These are phyloP conservation scores for Volucella inanis DNA, from an alignment of 2,888 invertebrate species.

Conservation along the genomic window DNA sequence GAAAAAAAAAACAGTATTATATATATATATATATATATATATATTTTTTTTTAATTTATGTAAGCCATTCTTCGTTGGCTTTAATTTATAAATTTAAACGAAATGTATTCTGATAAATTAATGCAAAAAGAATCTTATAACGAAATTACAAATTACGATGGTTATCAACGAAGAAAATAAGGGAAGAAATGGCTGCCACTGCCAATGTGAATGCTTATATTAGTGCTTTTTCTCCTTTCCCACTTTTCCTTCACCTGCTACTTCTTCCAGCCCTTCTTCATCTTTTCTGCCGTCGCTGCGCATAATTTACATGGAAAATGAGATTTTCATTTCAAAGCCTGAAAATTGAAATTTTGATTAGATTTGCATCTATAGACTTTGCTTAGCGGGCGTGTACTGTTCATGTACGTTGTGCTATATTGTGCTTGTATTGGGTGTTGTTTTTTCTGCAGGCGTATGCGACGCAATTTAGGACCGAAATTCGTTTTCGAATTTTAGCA, in stretches of 20 bases:
- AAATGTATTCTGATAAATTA: conserved; percentile 64
- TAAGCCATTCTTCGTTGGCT: conserved; percentile 54
- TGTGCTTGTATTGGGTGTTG: conserved; percentile 23
- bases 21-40: too few species aligned
- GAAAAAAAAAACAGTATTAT: conserved; percentile 37
- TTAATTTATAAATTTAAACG: conserved; percentile 54
- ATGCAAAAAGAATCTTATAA: conserved; percentile 65
- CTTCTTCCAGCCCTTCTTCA: background rate
- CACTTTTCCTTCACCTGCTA: background rate
- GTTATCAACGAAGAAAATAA: conserved; percentile 37
- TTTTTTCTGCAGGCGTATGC: conserved; percentile 8
- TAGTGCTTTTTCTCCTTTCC: background rate
- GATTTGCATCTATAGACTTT: conserved; percentile 68
- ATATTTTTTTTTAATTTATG: conserved; percentile 7
- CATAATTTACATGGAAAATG: conserved; percentile 72
- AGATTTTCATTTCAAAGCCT: conserved; percentile 74
- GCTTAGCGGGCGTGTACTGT: conserved; percentile 40
- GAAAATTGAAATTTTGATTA: conserved; percentile 75
- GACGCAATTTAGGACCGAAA: background rate
- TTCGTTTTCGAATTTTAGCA: background rate
- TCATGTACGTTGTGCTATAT: background rate
- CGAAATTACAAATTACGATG: conserved; percentile 71
- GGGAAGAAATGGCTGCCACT: conserved; percentile 48
- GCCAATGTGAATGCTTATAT: conserved; percentile 11
- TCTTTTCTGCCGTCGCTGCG: conserved; percentile 44